A percentile compares a stretch with the other conserved stretches of the same genome.
Conservation (phyloP, 2,888 invertebrate species). For the Pristionchus maxplancki region DNA sequence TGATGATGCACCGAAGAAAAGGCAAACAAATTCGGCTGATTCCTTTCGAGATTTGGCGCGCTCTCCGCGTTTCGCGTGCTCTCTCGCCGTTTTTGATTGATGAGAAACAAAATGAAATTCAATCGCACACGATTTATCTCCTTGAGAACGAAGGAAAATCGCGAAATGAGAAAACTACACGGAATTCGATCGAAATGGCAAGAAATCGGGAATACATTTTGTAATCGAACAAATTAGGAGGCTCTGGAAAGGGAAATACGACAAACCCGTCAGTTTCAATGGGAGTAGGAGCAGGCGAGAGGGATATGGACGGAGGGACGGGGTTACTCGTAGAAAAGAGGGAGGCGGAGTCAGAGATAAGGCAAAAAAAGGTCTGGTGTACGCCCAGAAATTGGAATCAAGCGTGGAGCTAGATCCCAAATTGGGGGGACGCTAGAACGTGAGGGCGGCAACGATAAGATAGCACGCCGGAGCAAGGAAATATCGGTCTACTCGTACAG, state of each 20-base stretch:
- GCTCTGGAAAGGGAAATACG: neutral
- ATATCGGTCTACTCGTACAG: neutral
- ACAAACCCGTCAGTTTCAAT: neutral
- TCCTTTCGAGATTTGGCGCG: too few species aligned
- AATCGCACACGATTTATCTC: neutral
- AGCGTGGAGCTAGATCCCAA: neutral
- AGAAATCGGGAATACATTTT: neutral
- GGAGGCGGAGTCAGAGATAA: neutral
- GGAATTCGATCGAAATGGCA: conserved; percentile 16
- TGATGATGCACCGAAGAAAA: neutral
- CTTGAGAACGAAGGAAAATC: neutral
- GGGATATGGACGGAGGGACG: neutral
- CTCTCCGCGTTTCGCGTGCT: neutral
- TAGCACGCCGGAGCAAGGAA: neutral
- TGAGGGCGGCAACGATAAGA: too few species aligned
- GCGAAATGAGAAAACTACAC: neutral
- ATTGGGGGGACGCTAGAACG: neutral
- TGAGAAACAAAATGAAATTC: neutral
- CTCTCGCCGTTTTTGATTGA: neutral
- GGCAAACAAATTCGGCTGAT: neutral
- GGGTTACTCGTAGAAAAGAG: neutral
- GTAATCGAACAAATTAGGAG: neutral
- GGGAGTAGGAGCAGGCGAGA: neutral
- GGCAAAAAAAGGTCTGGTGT: too few species aligned
- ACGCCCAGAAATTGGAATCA: too few species aligned